These are phyloP conservation scores for Conchocele bisecta DNA, from an alignment of 2,888 invertebrate genomes.

Conservation along the genomic window DNA sequence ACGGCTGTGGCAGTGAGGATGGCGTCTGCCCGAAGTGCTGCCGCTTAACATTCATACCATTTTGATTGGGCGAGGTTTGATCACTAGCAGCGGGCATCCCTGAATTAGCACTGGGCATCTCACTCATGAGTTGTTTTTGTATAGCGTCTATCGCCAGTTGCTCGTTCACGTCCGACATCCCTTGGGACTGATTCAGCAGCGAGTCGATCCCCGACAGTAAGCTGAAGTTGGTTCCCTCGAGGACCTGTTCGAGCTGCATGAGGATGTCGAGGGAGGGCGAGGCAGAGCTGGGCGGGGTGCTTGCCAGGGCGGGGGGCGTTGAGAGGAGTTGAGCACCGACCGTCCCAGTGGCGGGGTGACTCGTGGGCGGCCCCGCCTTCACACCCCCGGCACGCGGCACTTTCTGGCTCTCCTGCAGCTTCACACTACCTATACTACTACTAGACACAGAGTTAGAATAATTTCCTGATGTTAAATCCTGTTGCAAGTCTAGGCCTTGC, in stretches of 20 bases:
- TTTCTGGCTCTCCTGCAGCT: no score
- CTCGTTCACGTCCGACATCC: constrained; percentile 84
- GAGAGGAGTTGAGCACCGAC: background rate
- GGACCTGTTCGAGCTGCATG: constrained; percentile 73
- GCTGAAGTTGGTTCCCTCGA: constrained; percentile 62
- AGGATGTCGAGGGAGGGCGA: constrained; percentile 53
- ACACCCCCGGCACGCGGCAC: background rate
- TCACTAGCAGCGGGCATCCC: constrained; percentile 21
- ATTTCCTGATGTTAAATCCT: constrained; percentile 64
- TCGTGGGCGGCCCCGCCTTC: no score
- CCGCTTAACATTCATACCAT: constrained; percentile 28
- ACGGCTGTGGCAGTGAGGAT: constrained; percentile 15
- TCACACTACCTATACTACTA: background rate
- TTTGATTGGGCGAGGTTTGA: constrained; percentile 21
- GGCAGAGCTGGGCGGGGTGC: constrained; percentile 4
- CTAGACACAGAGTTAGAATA: no score
- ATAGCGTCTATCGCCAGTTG: constrained; percentile 94
- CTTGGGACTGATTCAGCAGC: constrained; percentile 47
- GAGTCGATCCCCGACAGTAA: constrained; percentile 67
- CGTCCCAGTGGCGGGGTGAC: no score
- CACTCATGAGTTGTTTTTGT: constrained; percentile 93
- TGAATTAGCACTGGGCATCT: constrained; percentile 63
- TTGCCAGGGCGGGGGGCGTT: background rate
- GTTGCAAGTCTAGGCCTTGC: constrained; percentile 89
- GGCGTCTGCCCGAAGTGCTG: constrained; percentile 38